Evolutionary conservation across 2,888 invertebrate genomes (phyloP), one percentile per base, ranked within the genome.

Genomic region (Dolomedes plantarius): DNA sequence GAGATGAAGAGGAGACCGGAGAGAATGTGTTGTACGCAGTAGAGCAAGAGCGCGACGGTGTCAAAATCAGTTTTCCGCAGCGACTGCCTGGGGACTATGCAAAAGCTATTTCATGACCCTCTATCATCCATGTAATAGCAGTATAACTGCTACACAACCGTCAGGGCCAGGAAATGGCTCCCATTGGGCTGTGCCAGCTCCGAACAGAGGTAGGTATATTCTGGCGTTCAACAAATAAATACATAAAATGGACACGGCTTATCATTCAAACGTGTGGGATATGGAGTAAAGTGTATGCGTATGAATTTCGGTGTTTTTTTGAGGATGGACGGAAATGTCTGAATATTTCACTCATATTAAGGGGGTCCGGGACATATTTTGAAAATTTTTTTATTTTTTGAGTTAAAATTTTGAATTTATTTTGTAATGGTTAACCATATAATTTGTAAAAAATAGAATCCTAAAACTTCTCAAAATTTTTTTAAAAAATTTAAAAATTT

Each of bases 141-240:
- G 77, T 62, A 73, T 85, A 85, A 85, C 83, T 85, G 83, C 83
- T 78, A 85, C 83, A 85, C 77, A 85, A 85, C 77, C 83, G 72
- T 50, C 73, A 50, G 56, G 31, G 72, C 65, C 31, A 39, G 36
- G 16, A 73, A 77, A 77, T 73, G 83, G 32, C 77, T 27, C 77
- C 77, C 83, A 13, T 11, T 65, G 68, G 83, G 77, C 77, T 16
- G 50, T 23, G 39, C 7, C 13, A 28, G 69, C 62, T 64, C 39
- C 82, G 72, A 19, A 23, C 19, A 3, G 36, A 28, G 19, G 73
- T 19, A 77, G 50, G 71, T 77, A 77, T 85, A 85, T 85, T 85
- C 85, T 72, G 77, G 71, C 71, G 67, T 72, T 71, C 77, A 77
- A 78, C 74, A 72, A 83, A 13, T 36, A 13, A 16, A 46, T 73